phyloP scores from a whole-genome alignment of 1,140 invertebrate genomes.

The Teleogryllus occipitalis region DNA sequence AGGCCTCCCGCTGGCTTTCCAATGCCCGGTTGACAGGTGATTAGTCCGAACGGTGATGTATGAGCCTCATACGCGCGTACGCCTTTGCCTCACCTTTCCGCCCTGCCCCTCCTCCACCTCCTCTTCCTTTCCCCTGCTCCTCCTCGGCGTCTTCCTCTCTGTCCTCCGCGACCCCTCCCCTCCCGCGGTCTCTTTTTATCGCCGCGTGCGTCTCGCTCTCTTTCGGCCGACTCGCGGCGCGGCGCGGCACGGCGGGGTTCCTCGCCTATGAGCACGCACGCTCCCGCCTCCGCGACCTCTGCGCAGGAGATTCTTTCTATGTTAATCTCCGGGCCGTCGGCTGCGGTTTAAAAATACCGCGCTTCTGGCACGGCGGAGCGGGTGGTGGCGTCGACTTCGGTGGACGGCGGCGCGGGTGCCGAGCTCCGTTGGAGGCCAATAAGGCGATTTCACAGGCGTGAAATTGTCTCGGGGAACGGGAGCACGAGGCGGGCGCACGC shows the following conservation, averaged over 20 bases:
- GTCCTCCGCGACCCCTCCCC: not conserved
- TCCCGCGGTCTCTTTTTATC: not conserved
- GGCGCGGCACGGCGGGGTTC: too few relatives aligned
- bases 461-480: not conserved
- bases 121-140: not conserved
- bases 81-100: not conserved
- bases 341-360: too few relatives aligned
- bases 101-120: not conserved
- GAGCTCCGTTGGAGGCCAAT: not conserved
- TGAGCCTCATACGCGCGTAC: constrained; percentile 11
- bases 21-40: constrained; percentile 17
- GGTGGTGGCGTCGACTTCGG: not conserved
- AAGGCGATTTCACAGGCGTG: not conserved
- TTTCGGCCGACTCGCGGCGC: too few relatives aligned
- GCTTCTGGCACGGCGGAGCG: too few relatives aligned
- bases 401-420: not conserved
- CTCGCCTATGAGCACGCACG: too few relatives aligned
- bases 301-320: too few relatives aligned
- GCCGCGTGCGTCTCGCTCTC: not conserved
- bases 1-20: constrained; percentile 13
- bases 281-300: too few relatives aligned
- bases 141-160: not conserved
- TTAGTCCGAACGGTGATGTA: constrained; percentile 17
- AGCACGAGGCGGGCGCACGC: not conserved
- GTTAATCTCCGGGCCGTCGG: too few relatives aligned